These are phyloP conservation scores for Habroteleia sp. DNA, from an alignment of 2,888 invertebrate genomes.

Conservation along the genomic window DNA sequence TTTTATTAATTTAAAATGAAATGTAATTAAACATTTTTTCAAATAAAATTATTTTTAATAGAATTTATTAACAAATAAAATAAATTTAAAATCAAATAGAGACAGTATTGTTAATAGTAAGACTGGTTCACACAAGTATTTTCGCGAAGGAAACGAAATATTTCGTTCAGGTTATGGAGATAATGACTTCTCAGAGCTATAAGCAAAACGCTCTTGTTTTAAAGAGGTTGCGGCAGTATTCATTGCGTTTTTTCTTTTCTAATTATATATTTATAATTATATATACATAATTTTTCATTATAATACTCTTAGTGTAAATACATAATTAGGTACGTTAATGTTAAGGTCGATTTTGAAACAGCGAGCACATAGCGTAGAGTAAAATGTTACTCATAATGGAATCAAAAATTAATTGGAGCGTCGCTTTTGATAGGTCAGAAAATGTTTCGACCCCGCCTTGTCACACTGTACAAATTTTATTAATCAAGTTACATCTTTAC, in stretches of 20 bases:
- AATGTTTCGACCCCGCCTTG: conserved; percentile 23
- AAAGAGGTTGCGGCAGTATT: conserved; percentile 67
- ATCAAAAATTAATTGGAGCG: conserved; percentile 37
- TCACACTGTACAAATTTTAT: conserved; percentile 43
- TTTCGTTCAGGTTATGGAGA: not conserved
- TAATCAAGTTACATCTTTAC: no score
- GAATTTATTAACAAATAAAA: no score
- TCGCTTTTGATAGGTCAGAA: conserved; percentile 31
- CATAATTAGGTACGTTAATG: conserved; percentile 41
- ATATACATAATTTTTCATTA: conserved; percentile 34
- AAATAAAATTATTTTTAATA: no score
- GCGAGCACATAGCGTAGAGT: conserved; percentile 21
- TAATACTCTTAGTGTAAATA: conserved; percentile 52
- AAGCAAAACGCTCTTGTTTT: conserved; percentile 65
- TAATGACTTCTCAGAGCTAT: conserved; percentile 39
- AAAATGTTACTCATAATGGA: conserved; percentile 20
- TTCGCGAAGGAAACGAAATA: conserved; percentile 40
- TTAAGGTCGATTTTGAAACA: conserved; percentile 40
- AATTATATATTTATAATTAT: conserved; percentile 54
- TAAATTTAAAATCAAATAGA: conserved; percentile 42
- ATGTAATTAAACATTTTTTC: no score
- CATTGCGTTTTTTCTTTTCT: conserved; percentile 45
- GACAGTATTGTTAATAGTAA: conserved; percentile 49
- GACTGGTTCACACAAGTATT: conserved; percentile 56
- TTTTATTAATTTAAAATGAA: not conserved